Evolutionary conservation across 2,888 invertebrate genomes (phyloP), one percentile per base, ranked within the genome.

Genomic region (Drepanosiphum platanoidis): DNA sequence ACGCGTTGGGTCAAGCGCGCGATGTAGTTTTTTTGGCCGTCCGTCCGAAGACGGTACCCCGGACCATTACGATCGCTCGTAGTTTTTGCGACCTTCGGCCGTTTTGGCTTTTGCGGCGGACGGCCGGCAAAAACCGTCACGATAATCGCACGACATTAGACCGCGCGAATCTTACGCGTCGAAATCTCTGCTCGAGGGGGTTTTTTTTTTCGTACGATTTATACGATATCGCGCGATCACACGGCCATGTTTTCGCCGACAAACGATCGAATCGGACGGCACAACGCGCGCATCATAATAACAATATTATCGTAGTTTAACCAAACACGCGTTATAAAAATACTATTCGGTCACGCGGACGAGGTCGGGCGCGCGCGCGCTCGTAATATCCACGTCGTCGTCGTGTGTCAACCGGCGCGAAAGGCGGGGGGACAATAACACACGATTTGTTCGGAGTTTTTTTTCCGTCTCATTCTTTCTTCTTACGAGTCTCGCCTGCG

Each of bases 281-380:
- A 27, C n/a, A 27, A 8, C 61, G 27, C 61, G 27, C 52, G 15
- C 7, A 27, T 27, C 61, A n/a, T 61, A 52, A 52, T 52, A 52
- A 61, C 61, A n/a, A 61, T 61, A 34, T 52, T 52, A 52, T 58
- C 34, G 32, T 34, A n/a, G 5, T 72, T 52, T 34, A 11, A 52
- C n/a, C 7, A 32, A 52, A 74, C 52, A 22, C 32, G 52, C 52
- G 74, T 74, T 52, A 74, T 46, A 30, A 4, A 46, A 22, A 52
- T 58, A 13, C 34, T 75, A 58, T n/a, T 34, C 75, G 34, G 34
- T 75, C 74, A 75, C n/a, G 74, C 52, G 75, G 75, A 75, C 75
- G 52, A 32, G 75, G 75, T 75, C 8, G 61, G 61, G 5, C n/a
- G 46, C 46, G 46, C 46, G 75, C 27, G 32, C 34, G 18, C 22